Percentiles rank a stretch among this genome's conserved stretches.
phyloP scores from a whole-genome alignment of 1,140 invertebrate species.

The Aphelenchoides besseyi region DNA sequence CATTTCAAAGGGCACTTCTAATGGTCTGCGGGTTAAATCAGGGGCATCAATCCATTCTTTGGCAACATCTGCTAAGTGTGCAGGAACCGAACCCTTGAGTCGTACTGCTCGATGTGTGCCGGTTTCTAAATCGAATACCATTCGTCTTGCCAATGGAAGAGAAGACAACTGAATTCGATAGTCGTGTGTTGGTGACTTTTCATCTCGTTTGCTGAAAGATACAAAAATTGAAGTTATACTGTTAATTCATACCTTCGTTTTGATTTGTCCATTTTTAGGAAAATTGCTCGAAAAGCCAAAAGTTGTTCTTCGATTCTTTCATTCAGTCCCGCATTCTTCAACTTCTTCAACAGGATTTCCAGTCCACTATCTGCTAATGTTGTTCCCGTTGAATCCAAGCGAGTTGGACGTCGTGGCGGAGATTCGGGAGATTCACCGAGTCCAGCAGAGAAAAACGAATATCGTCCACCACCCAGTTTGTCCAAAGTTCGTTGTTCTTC shows the following conservation, averaged over 20 bases:
- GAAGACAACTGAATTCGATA: constrained; percentile 13
- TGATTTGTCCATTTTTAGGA: constrained; percentile 28
- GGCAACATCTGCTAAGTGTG: neutral
- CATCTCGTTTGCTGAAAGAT: neutral
- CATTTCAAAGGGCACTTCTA: neutral
- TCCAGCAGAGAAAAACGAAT: constrained; percentile 26
- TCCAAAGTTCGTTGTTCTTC: constrained; percentile 38
- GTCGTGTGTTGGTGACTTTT: neutral
- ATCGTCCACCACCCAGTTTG: constrained; percentile 41
- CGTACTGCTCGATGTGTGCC: constrained; percentile 25
- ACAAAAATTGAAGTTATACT: neutral
- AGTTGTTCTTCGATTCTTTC: constrained; percentile 43
- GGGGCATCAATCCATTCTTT: constrained; percentile 25
- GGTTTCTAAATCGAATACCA: constrained; percentile 38
- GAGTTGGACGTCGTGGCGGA: neutral
- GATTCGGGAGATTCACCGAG: neutral
- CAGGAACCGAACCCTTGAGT: neutral
- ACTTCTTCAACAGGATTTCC: constrained; percentile 31
- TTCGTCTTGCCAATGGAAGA: constrained; percentile 17
- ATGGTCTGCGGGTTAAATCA: neutral
- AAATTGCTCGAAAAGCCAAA: constrained; percentile 40
- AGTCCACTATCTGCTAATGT: neutral
- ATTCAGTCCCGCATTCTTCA: constrained; percentile 32
- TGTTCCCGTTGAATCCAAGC: neutral
- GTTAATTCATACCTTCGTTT: constrained; percentile 15